These are phyloP conservation scores for Peromyscus polionotus DNA, from an alignment of 2,113 vertebrate species.

Conservation along the genomic window DNA sequence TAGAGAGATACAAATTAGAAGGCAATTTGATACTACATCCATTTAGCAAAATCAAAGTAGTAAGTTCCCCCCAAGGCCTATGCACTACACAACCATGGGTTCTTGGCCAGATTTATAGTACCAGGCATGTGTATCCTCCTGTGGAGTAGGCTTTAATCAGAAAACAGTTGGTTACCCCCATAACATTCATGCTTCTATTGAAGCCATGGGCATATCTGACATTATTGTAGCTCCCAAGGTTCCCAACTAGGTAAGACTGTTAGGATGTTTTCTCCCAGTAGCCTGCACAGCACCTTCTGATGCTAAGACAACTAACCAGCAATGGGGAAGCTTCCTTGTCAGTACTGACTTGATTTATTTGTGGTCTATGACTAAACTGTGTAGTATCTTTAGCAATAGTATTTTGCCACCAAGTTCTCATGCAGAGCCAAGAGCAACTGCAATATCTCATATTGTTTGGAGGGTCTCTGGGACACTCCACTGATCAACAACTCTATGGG, in stretches of 20 bases:
- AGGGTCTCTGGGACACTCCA: neutral
- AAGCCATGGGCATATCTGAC: neutral
- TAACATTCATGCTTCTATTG: neutral
- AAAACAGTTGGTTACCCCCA: neutral
- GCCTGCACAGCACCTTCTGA: neutral
- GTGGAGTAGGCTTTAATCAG: neutral
- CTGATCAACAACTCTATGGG: neutral
- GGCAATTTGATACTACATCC: neutral
- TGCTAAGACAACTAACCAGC: neutral
- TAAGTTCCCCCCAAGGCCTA: too few species aligned
- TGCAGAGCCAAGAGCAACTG: neutral
- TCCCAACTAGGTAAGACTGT: neutral
- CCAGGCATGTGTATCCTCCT: neutral
- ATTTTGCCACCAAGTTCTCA: neutral
- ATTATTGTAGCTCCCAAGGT: neutral
- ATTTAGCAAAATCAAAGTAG: neutral
- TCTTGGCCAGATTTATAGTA: neutral
- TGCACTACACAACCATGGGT: neutral
- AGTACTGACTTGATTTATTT: neutral
- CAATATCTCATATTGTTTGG: neutral
- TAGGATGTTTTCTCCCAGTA: neutral
- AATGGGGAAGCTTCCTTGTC: neutral
- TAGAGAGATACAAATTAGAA: neutral
- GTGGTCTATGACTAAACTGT: neutral
- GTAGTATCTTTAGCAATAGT: neutral